These are phyloP conservation scores for Dryadula phaetusa DNA, from an alignment of 2,888 invertebrate species.

Conservation along the genomic window DNA sequence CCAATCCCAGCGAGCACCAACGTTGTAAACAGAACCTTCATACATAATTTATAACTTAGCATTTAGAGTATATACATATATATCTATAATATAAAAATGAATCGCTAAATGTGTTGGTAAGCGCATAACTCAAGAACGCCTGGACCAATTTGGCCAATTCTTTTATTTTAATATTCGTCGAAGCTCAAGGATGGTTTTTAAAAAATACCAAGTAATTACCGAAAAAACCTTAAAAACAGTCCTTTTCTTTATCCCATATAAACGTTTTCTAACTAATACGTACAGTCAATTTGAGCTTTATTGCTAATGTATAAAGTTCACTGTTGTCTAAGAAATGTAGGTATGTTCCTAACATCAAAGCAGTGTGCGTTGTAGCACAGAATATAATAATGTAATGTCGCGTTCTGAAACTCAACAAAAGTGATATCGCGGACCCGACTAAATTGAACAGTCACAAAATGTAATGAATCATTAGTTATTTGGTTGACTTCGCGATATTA, in stretches of 20 bases:
- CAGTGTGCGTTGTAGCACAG: conserved; percentile 21
- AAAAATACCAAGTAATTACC: neutral
- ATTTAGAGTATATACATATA: no score
- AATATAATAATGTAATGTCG: conserved; percentile 3
- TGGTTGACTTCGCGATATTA: neutral
- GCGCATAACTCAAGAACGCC: neutral
- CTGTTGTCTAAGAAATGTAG: conserved; percentile 22
- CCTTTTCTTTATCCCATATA: conserved; percentile 26
- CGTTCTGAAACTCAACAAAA: neutral
- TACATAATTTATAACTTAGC: no score
- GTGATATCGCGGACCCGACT: conserved; percentile 1
- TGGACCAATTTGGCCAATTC: conserved; percentile 1
- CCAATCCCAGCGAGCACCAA: no score
- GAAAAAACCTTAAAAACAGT: neutral
- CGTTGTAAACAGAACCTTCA: no score
- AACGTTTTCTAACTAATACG: conserved; percentile 39
- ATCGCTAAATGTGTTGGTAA: neutral
- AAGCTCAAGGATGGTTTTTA: conserved; percentile 1
- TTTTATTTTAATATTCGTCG: neutral
- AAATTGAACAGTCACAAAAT: neutral
- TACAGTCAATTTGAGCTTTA: conserved; percentile 22
- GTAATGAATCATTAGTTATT: no score
- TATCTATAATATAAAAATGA: neutral
- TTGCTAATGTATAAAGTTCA: conserved; percentile 23
- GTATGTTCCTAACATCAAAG: conserved; percentile 19